Percentiles rank a stretch among this genome's conserved stretches.
phyloP scores from a whole-genome alignment of 2,888 invertebrate species.

The Eurois occulta region DNA sequence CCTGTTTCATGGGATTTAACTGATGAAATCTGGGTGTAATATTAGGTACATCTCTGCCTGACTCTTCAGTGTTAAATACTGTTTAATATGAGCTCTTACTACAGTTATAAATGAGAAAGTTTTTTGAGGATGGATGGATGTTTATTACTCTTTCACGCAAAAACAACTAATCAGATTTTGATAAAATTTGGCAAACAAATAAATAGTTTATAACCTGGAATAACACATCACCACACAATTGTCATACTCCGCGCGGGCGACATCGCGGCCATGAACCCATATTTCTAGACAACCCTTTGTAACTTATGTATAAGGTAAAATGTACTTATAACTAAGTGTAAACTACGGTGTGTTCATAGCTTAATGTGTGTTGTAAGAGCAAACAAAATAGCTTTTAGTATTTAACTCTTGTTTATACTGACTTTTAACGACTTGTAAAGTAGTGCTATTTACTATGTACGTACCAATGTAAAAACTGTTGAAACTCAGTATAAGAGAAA shows the following conservation, averaged over 20 bases:
- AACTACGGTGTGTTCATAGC: slow-evolving; percentile 31
- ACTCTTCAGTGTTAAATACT: no score
- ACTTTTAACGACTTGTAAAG: slow-evolving; percentile 32
- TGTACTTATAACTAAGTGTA: not conserved
- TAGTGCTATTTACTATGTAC: not conserved
- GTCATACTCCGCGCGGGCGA: not conserved
- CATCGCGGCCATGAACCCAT: not conserved
- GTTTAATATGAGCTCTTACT: no score
- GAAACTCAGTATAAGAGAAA: not conserved
- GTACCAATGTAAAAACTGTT: no score
- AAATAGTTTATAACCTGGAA: not conserved
- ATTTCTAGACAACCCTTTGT: not conserved
- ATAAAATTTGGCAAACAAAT: no score
- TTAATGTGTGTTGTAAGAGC: slow-evolving; percentile 33
- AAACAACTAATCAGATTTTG: no score
- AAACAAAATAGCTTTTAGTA: slow-evolving; percentile 45
- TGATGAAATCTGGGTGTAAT: no score
- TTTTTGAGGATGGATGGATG: no score
- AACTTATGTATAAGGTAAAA: not conserved
- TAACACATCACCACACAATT: not conserved
- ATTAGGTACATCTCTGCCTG: no score
- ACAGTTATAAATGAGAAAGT: no score
- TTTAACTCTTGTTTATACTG: slow-evolving; percentile 29
- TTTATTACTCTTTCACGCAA: no score
- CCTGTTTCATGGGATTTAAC: no score